Conservation (phyloP, 2,797 vertebrate genomes). For the Halcyon badia region DNA sequence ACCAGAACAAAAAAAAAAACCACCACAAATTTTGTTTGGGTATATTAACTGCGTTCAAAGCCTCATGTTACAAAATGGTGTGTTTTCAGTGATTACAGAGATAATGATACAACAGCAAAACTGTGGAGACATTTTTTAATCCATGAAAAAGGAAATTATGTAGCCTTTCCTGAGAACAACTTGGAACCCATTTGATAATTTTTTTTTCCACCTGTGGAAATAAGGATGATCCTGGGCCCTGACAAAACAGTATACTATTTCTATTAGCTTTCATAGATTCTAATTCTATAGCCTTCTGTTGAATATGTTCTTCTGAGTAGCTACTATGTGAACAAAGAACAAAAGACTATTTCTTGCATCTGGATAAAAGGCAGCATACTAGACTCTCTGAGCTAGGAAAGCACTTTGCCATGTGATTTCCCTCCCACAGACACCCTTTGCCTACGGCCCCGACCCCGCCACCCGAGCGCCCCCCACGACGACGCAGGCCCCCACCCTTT, state of each 20-base stretch:
- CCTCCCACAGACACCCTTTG: neutral
- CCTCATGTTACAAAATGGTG: accelerated
- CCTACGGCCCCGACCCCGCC: no score
- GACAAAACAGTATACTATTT: neutral
- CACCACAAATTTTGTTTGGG: no score
- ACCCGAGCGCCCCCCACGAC: no score
- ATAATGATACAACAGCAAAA: neutral
- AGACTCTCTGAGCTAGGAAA: neutral
- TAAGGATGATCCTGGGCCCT: accelerated
- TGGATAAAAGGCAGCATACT: neutral
- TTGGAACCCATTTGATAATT: neutral
- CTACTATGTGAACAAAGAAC: neutral
- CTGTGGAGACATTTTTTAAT: neutral
- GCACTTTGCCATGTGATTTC: neutral
- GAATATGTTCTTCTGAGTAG: neutral
- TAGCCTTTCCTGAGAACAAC: neutral
- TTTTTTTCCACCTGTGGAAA: neutral
- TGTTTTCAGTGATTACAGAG: neutral
- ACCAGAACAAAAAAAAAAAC: no score
- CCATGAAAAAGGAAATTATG: neutral
- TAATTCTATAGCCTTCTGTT: neutral
- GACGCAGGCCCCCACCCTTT: no score
- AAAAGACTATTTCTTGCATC: neutral
- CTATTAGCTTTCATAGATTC: neutral
- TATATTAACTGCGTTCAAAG: neutral